phyloP scores from a whole-genome alignment of 2,113 vertebrate genomes.

The Neodontobutis hainanensis region DNA sequence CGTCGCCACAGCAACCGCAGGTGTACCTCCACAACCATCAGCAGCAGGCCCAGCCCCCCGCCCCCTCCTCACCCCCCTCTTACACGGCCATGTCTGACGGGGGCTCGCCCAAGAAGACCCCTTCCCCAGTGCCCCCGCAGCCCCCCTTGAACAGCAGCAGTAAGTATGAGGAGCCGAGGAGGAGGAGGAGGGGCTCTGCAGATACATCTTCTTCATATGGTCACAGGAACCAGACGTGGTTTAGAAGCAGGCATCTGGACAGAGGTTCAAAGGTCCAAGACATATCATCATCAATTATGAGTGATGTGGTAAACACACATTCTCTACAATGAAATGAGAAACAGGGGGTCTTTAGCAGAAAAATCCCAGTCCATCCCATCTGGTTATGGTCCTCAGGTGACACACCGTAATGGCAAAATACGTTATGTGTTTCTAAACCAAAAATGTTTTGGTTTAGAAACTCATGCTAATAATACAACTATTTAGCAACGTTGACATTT shows the following conservation, averaged over 20 bases:
- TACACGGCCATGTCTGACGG: constrained; percentile 86
- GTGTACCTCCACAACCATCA: constrained; percentile 54
- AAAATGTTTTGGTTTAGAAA: no score
- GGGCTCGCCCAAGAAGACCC: constrained; percentile 85
- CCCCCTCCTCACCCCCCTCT: constrained; percentile 83
- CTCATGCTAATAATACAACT: no score
- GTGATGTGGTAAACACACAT: no score
- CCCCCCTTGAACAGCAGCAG: constrained; percentile 81
- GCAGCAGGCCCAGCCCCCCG: constrained; percentile 81
- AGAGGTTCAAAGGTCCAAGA: background rate
- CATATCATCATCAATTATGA: background rate
- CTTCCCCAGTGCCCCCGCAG: constrained; percentile 86
- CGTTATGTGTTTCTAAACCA: no score
- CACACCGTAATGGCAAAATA: no score
- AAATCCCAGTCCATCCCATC: no score
- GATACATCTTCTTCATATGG: background rate
- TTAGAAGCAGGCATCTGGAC: constrained; percentile 1
- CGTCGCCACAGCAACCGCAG: constrained; percentile 58
- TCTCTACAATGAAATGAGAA: no score
- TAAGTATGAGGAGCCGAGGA: constrained; percentile 85
- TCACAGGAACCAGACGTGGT: background rate
- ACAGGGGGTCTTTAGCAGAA: no score
- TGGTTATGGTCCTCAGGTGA: no score
- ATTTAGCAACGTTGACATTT: no score
- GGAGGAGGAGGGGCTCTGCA: constrained; percentile 25